Evolutionary conservation across 2,113 vertebrate species (phyloP), one percentile per base, ranked within the genome.

Genomic region (Gavialis gangeticus): DNA sequence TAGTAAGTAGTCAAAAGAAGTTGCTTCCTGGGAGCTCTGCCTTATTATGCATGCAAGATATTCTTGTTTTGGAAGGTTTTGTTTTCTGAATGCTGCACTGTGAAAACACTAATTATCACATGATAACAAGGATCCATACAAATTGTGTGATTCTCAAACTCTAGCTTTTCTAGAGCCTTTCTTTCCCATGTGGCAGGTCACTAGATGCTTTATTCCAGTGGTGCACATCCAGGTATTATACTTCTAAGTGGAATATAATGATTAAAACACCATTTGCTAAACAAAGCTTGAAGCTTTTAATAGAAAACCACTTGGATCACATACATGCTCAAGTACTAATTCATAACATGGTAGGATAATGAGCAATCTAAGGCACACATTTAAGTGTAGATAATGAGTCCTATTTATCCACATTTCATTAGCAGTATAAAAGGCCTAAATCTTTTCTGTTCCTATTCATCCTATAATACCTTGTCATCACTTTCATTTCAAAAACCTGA

Each of bases 361-460:
- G 93, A 96, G 88, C 93, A 92, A 95, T 96, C 59, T 87, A 94
- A 97, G 82, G 93, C 87, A 93, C 75, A 93, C 30, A 86, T 77
- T 91, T 59, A 97, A 97, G 87, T 82, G 89, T 90, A 96, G 95
- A 94, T 97, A 97, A 97, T 95, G 92, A 96, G 96, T 96, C 95
- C 97, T 97, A 95, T 96, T 97, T 97, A 95, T 92, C 97, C 95
- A 95, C 92, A 79, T 95, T 93, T 96, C 93, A 97, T 97, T 97
- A 97, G 79, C 83, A 92, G 88, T 59, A 97, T 93, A 97, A 97
- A 95, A 94, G 91, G 87, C 89, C 84, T 90, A 95, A 95, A 97
- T 94, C 92, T 95, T 62, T 91, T 91, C 88, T 94, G 93, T 90
- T 93, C 95, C 89, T 96, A 91, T 95, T 97, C 71, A 92, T 94